Percentiles rank a stretch among this genome's conserved stretches.
Conservation (phyloP, 2,888 invertebrate genomes). For the Cremastobaeus sp. region DNA sequence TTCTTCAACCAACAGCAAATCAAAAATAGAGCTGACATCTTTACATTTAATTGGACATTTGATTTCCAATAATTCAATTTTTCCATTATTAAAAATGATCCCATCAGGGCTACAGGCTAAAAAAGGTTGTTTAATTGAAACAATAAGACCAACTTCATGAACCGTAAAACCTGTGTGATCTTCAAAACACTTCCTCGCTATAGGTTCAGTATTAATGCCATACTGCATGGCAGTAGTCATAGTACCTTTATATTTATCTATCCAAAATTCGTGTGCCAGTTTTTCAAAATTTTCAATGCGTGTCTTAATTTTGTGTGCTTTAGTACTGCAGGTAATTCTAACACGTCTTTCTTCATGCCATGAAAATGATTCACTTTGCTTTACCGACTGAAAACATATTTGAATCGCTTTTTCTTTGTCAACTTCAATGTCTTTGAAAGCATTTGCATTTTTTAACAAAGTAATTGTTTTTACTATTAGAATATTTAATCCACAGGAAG, state of each 20-base stretch:
- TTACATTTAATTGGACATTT: constrained; percentile 48
- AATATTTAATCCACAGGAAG: too few relatives aligned
- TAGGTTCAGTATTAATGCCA: neutral
- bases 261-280: neutral
- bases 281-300: constrained; percentile 4
- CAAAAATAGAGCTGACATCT: too few relatives aligned
- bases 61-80: constrained; percentile 42
- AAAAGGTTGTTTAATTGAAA: constrained; percentile 15
- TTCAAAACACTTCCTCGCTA: neutral
- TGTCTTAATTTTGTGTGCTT: constrained; percentile 9
- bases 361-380: constrained; percentile 1
- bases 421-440: constrained; percentile 10
- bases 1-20: too few relatives aligned
- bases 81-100: constrained; percentile 21
- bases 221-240: constrained; percentile 9
- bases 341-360: constrained; percentile 16
- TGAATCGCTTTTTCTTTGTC: neutral
- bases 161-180: neutral
- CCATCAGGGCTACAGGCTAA: constrained; percentile 39
- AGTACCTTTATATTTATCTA: constrained; percentile 1
- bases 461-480: too few relatives aligned
- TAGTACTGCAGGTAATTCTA: constrained; percentile 11
- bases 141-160: constrained; percentile 18
- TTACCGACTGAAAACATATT: constrained; percentile 12
- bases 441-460: too few relatives aligned